Conservation (phyloP, 2,113 vertebrate species). For the Equus przewalskii region DNA sequence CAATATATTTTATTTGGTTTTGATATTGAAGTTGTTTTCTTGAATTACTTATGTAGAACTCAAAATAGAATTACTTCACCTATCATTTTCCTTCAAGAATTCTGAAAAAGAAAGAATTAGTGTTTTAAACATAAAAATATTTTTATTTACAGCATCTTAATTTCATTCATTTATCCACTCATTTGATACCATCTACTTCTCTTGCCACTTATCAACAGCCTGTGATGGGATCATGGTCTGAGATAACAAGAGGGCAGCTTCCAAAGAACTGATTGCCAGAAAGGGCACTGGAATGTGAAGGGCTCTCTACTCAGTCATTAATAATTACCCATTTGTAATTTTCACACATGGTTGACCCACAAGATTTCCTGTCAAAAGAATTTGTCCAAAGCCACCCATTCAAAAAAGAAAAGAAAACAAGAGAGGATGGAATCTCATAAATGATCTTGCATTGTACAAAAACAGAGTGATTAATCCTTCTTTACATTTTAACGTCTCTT, state of each 20-base stretch:
- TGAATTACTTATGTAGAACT: constrained; percentile 92
- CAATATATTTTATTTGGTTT: constrained; percentile 92
- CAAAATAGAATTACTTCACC: constrained; percentile 89
- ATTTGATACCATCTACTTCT: not conserved
- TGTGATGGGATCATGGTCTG: not conserved
- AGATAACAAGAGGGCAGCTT: not conserved
- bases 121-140: not conserved
- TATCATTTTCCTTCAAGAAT: constrained; percentile 91
- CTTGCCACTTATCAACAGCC: not conserved
- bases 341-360: not conserved
- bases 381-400: not conserved
- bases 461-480: not conserved
- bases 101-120: constrained; percentile 89
- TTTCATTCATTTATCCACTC: not conserved
- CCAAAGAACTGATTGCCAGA: not conserved
- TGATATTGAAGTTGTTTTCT: constrained; percentile 91
- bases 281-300: not conserved
- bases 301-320: not conserved
- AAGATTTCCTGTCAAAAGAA: not conserved
- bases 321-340: not conserved
- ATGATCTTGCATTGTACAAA: not conserved
- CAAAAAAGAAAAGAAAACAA: not conserved
- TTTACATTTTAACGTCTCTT: not conserved
- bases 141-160: constrained; percentile 7
- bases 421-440: not conserved